Evolutionary conservation across 2,113 vertebrate genomes (phyloP).

Genomic region (Trichomycterus rosablanca): DNA sequence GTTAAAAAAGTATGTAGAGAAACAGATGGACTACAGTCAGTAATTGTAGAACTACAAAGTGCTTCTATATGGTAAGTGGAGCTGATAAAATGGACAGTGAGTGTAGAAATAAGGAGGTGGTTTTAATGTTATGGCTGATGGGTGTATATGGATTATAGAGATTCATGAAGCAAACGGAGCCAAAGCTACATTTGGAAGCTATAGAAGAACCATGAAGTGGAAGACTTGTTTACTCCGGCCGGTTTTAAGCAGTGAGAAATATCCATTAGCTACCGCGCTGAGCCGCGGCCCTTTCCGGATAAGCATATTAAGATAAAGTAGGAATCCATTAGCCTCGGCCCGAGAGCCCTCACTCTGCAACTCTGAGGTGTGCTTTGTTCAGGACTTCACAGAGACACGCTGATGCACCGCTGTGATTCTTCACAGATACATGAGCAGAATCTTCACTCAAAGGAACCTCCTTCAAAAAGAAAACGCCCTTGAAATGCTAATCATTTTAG

Average conservation of each 20-base stretch:
- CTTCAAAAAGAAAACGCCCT: conserved; percentile 39
- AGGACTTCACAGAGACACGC: conserved; percentile 7
- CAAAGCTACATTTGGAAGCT: too few relatives aligned
- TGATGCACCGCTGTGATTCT: conserved; percentile 3
- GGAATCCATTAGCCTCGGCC: conserved; percentile 25
- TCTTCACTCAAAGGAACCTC: neutral
- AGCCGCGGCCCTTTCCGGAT: conserved; percentile 26
- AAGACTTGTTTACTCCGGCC: conserved; percentile 16
- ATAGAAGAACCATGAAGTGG: too few relatives aligned
- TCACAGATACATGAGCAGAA: neutral
- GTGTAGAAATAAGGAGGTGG: too few relatives aligned
- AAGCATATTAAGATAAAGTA: conserved; percentile 36
- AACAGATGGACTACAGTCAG: too few relatives aligned
- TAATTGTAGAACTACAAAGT: too few relatives aligned
- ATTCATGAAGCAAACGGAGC: too few relatives aligned
- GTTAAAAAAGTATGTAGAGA: too few relatives aligned
- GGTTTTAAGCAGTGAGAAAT: conserved; percentile 10
- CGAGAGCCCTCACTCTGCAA: conserved; percentile 10
- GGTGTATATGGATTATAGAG: too few relatives aligned
- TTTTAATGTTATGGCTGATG: too few relatives aligned
- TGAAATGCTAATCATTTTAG: conserved; percentile 56
- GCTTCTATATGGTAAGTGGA: too few relatives aligned
- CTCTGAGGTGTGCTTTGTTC: conserved; percentile 7
- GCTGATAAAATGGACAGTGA: too few relatives aligned
- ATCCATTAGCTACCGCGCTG: conserved; percentile 17